phyloP scores from a whole-genome alignment of 2,113 vertebrate species.

The Cephalopholis sonnerati region DNA sequence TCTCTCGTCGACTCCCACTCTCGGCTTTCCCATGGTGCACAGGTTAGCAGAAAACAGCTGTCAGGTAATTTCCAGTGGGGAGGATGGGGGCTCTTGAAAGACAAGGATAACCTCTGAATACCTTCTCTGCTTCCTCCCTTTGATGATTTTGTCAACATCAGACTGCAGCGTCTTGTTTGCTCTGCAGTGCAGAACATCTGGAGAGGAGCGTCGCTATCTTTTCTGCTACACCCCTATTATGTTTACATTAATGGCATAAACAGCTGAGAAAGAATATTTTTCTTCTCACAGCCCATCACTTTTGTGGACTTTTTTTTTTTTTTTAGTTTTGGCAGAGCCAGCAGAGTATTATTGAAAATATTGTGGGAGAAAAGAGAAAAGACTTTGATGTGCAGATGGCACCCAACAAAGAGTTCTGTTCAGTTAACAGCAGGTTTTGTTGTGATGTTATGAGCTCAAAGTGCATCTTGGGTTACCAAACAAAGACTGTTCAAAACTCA shows the following conservation, averaged over 20 bases:
- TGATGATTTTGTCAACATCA: slow-evolving; percentile 66
- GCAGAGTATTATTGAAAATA: slow-evolving; percentile 42
- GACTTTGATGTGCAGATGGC: slow-evolving; percentile 73
- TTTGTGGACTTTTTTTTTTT: slow-evolving; percentile 26
- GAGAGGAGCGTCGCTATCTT: slow-evolving; percentile 18
- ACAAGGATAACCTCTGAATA: slow-evolving; percentile 55
- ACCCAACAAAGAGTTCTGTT: slow-evolving; percentile 42
- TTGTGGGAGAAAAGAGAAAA: slow-evolving; percentile 2
- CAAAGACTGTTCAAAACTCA: slow-evolving; percentile 54
- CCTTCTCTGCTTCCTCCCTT: slow-evolving; percentile 42
- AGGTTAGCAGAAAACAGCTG: slow-evolving; percentile 67
- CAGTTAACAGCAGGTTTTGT: slow-evolving; percentile 66
- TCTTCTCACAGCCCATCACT: slow-evolving; percentile 36
- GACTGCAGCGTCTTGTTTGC: slow-evolving; percentile 42
- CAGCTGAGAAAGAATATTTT: slow-evolving; percentile 57
- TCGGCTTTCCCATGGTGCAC: slow-evolving; percentile 40
- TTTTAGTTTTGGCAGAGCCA: slow-evolving; percentile 40
- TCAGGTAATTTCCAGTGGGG: slow-evolving; percentile 62
- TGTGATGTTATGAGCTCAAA: slow-evolving; percentile 65
- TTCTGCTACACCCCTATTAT: slow-evolving; percentile 22
- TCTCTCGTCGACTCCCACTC: slow-evolving; percentile 42
- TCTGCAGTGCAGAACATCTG: slow-evolving; percentile 61
- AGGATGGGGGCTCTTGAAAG: slow-evolving; percentile 37
- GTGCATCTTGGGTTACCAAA: slow-evolving; percentile 69
- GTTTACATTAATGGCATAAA: slow-evolving; percentile 59